Evolutionary conservation across 2,113 vertebrate genomes (phyloP).

Genomic region (Sinocyclocheilus anophthalmus): DNA sequence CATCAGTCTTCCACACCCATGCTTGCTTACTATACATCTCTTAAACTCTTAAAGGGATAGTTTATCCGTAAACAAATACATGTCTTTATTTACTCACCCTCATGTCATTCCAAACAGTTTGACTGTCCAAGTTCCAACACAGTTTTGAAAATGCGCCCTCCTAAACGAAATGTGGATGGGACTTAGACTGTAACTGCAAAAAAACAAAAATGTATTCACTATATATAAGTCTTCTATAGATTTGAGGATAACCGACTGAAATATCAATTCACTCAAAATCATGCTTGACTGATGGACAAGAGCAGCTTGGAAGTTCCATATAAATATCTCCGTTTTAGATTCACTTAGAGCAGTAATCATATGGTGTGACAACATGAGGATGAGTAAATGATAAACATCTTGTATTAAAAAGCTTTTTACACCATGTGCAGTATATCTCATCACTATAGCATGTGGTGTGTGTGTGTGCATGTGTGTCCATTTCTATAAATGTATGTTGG

Average conservation of each 20-base stretch:
- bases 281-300: background rate
- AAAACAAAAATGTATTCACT: background rate
- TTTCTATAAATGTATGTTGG: background rate
- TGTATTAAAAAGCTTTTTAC: background rate
- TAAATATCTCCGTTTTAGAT: background rate
- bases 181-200: background rate
- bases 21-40: background rate
- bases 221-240: background rate
- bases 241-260: background rate
- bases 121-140: too few relatives aligned
- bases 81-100: background rate
- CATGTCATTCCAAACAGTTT: background rate
- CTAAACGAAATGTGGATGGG: too few relatives aligned
- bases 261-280: background rate
- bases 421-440: background rate
- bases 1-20: conserved; percentile 13
- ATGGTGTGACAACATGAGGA: background rate
- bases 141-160: background rate
- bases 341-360: background rate
- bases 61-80: background rate
- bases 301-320: background rate
- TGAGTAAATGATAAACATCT: background rate
- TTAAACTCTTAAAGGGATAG: background rate
- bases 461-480: background rate
- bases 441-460: background rate